Percentiles rank a stretch among this genome's conserved stretches.
Evolutionary conservation across 1,140 invertebrate genomes (phyloP).

Genomic region (Cardiocondyla obscurior): DNA sequence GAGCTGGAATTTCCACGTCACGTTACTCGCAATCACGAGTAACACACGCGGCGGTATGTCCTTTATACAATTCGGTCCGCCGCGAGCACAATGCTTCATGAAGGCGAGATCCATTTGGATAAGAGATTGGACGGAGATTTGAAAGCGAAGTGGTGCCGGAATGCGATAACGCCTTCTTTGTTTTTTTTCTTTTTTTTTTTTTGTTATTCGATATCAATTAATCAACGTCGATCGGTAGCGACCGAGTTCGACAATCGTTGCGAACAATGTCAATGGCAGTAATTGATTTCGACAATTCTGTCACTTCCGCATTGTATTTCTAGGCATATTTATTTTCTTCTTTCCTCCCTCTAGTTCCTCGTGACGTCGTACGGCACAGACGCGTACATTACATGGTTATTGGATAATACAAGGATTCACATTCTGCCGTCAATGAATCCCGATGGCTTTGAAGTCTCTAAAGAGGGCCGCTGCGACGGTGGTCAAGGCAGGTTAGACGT

Average conservation of each 20-base stretch:
- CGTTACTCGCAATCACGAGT: constrained; percentile 42
- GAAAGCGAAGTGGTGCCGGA: too few relatives aligned
- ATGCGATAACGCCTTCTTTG: too few relatives aligned
- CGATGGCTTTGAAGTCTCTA: constrained; percentile 94
- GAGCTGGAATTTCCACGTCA: constrained; percentile 62
- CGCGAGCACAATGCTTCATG: neutral
- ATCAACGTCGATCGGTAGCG: too few relatives aligned
- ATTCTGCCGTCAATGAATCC: constrained; percentile 97
- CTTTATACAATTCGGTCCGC: neutral
- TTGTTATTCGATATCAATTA: neutral
- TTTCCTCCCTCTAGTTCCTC: constrained; percentile 86
- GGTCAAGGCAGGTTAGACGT: constrained; percentile 90
- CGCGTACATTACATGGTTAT: constrained; percentile 91
- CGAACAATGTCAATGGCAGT: neutral
- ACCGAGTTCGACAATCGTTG: too few relatives aligned
- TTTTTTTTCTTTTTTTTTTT: too few relatives aligned
- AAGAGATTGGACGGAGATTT: too few relatives aligned
- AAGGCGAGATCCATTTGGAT: neutral
- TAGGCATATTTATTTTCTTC: neutral
- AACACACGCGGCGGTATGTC: neutral
- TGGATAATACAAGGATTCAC: constrained; percentile 96
- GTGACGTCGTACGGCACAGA: constrained; percentile 92
- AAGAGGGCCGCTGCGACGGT: constrained; percentile 94
- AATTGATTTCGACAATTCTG: neutral
- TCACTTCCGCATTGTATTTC: neutral